Evolutionary conservation across 2,797 vertebrate species (phyloP), one percentile per base, ranked within the genome.

Genomic region (Paguma larvata): DNA sequence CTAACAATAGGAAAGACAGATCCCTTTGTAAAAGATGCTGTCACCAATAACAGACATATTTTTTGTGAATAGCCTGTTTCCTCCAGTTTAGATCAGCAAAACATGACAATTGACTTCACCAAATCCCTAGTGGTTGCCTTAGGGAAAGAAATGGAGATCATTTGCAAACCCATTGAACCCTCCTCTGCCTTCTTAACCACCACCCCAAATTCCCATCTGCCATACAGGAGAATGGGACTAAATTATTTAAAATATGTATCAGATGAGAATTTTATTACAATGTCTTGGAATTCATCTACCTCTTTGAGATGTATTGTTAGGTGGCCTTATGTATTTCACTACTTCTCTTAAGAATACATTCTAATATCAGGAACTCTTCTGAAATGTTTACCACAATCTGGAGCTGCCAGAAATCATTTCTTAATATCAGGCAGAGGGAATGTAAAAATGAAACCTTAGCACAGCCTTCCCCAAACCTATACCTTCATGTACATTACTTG

Each of bases 21-120:
- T 85, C 2, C 12, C 41, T 93, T 72, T 70, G 16, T 73, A 41
- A 85, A 59, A 93, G n/a, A 75, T 59, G 38, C 11, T 21, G 6
- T 56, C 51, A 32, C 48, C 68, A 8, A 2, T 21, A 63, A 51
- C 38, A 72, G 48, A 41, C 9, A 30, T 14, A 38, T 70, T 48
- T 96, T 96, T 84, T 94, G 51, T 53, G 59, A 96, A 90, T 1
- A 62, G n/a, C 10, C 68, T 48, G 0, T 59, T 89, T 30, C 41
- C 90, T 91, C 51, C 34, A 41, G 5, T 12, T 18, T 25, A 72
- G 15, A 63, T 88, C 51, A 93, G 34, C 21, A 92, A 89, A 87
- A 44, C 25, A 21, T 10, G 27, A 34, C 56, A 68, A 7, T 2
- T 53, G 27, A 34, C 18, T 12, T 85, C 23, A 82, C 1, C n/a